A percentile compares a stretch with the other conserved stretches of the same genome.
phyloP scores from a whole-genome alignment of 2,888 invertebrate species.

The Fabriciana adippe region DNA sequence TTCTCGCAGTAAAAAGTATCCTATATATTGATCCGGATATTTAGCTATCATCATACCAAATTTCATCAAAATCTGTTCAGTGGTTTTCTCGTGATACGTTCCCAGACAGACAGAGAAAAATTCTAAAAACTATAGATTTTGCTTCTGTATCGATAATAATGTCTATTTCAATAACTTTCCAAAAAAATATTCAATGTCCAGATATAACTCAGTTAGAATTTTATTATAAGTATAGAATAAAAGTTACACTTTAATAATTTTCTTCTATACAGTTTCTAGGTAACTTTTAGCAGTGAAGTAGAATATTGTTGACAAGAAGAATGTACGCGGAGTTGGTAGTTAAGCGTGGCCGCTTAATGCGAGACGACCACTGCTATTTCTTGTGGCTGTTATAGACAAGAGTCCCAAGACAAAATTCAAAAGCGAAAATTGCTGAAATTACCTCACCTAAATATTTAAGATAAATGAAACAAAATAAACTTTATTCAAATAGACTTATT shows the following conservation, averaged over 20 bases:
- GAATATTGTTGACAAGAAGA: slow-evolving; percentile 42
- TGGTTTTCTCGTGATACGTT: too few relatives aligned
- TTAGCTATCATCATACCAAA: too few relatives aligned
- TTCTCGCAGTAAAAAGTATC: too few relatives aligned
- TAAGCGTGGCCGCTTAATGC: slow-evolving; percentile 55
- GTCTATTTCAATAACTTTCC: too few relatives aligned
- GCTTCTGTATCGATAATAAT: too few relatives aligned
- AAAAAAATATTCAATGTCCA: too few relatives aligned
- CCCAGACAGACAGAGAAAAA: too few relatives aligned
- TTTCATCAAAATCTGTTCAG: too few relatives aligned
- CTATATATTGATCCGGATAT: too few relatives aligned
- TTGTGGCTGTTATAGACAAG: slow-evolving; percentile 48
- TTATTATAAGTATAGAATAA: background rate
- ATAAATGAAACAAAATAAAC: background rate
- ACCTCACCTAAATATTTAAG: background rate
- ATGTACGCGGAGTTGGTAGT: slow-evolving; percentile 50
- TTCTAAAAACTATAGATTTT: too few relatives aligned
- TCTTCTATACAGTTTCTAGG: slow-evolving; percentile 6
- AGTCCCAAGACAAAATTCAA: slow-evolving; percentile 36
- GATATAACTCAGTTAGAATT: too few relatives aligned
- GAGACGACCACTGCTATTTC: slow-evolving; percentile 58
- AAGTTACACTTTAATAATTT: background rate
- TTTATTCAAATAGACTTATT: too few relatives aligned
- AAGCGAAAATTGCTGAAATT: background rate
- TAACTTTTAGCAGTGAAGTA: slow-evolving; percentile 28